Percentiles rank a stretch among this genome's conserved stretches.
Evolutionary conservation across 2,113 vertebrate species (phyloP).

Genomic region (Hucho hucho): DNA sequence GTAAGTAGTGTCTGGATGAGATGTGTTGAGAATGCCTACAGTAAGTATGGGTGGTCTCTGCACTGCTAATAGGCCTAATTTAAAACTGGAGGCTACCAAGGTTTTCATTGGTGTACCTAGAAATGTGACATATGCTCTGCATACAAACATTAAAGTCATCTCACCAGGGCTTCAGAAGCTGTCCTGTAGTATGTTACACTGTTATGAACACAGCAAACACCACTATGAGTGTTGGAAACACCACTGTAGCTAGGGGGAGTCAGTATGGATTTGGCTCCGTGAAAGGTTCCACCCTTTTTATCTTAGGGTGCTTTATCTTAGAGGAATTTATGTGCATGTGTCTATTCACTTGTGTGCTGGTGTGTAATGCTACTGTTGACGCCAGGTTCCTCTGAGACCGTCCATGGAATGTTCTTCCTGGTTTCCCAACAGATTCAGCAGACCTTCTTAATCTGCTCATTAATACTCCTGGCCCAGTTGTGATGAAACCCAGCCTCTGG

Average conservation of each 20-base stretch:
- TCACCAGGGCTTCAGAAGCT: neutral
- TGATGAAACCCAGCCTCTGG: slow-evolving; percentile 8
- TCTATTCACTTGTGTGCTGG: no score
- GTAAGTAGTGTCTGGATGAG: neutral
- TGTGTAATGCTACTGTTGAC: slow-evolving; percentile 12
- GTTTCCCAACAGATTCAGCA: slow-evolving; percentile 17
- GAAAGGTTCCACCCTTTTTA: neutral
- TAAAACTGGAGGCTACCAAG: neutral
- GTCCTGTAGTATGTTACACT: no score
- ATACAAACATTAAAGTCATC: neutral
- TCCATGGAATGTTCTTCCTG: slow-evolving; percentile 36
- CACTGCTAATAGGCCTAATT: neutral
- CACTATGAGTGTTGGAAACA: no score
- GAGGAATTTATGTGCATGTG: neutral
- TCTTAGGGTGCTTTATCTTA: neutral
- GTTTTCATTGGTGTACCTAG: no score
- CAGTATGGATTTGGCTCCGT: neutral
- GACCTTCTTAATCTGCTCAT: slow-evolving; percentile 19
- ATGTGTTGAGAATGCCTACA: neutral
- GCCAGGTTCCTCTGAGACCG: slow-evolving; percentile 2
- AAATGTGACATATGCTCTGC: neutral
- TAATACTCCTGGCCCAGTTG: slow-evolving; percentile 36
- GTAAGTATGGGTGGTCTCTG: neutral
- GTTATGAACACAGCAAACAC: no score
- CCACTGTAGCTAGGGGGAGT: no score